Evolutionary conservation across 2,888 invertebrate genomes (phyloP), one percentile per base, ranked within the genome.

Genomic region (Thereva nobilitata): DNA sequence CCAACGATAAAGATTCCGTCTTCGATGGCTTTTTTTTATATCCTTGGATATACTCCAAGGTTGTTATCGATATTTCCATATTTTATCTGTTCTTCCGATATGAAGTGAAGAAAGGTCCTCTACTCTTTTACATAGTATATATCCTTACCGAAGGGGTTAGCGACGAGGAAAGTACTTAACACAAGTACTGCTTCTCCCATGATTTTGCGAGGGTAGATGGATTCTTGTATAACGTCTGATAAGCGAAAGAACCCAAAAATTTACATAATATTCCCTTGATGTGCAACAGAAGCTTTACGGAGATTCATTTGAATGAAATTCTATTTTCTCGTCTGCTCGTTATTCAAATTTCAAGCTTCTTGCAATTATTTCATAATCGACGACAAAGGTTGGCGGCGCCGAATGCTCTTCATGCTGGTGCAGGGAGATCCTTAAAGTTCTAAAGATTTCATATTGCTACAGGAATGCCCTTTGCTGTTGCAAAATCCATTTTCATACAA

Each of bases 341-440:
- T 59, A 59, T 59, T 59, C 59, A 59, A 59, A 59, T 59, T 59
- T 59, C 12, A 40, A 59, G 59, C 49, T 9, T 12, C 59, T 47
- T 49, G 59, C 59, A 59, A 59, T 59, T 59, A 59, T 59, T 59
- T 59, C 59, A 59, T 59, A 59, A 59, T 47, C 59, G 59, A 37
- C 45, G 59, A 37, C 37, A 59, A 59, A 59, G 45, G 40, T 40
- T 59, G 57, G 49, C 23, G 23, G 23, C 49, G 42, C 59, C 49
- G 49, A 59, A 47, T 47, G 59, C 59, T 59, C 59, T 59, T 49
- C 45, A 59, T 59, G 45, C 49, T 10, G 59, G 59, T 23, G 23
- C 23, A 23, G 23, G 23, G 23, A 23, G 23, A 2, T 23, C 23
- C 23, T 23, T 23, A 23, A 23, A 23, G 23, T 2, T 23, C 23